Conservation (phyloP, 2,797 vertebrate genomes). For the Emys orbicularis region DNA sequence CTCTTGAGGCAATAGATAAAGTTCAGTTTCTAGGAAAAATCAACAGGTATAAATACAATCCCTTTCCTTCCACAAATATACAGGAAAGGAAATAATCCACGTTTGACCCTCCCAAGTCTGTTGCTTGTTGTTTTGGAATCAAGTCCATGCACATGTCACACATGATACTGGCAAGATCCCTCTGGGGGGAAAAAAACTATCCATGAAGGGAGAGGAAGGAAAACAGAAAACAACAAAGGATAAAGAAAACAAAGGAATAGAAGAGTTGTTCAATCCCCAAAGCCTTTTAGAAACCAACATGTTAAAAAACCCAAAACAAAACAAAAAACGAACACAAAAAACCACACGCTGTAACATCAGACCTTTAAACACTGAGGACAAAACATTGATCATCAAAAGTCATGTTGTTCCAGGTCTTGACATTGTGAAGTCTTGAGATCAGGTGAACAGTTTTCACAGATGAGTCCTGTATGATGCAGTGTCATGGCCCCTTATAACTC, state of each 20-base stretch:
- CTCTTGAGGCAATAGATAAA: slow-evolving; percentile 84
- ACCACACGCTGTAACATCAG: slow-evolving; percentile 77
- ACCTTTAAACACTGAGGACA: slow-evolving; percentile 81
- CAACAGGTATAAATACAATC: slow-evolving; percentile 67
- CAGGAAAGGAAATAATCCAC: slow-evolving; percentile 75
- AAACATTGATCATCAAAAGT: slow-evolving; percentile 78
- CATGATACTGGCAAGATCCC: slow-evolving; percentile 84
- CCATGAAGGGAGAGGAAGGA: slow-evolving; percentile 53
- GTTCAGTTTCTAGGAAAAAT: slow-evolving; percentile 81
- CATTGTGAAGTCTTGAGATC: slow-evolving; percentile 74
- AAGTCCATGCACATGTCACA: slow-evolving; percentile 86
- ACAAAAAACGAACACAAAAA: neutral
- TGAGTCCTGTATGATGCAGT: slow-evolving; percentile 77
- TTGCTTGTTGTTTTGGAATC: slow-evolving; percentile 78
- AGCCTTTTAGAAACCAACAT: slow-evolving; percentile 76
- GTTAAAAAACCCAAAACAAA: slow-evolving; percentile 61
- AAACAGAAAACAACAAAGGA: neutral
- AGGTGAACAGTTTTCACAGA: slow-evolving; percentile 70
- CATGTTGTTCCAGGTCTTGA: slow-evolving; percentile 75
- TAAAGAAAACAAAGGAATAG: slow-evolving; percentile 69
- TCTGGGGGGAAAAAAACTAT: slow-evolving; percentile 58
- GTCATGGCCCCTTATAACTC: slow-evolving; percentile 75
- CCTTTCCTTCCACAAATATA: slow-evolving; percentile 81
- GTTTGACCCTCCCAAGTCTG: slow-evolving; percentile 66
- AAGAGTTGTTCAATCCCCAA: slow-evolving; percentile 71